Evolutionary conservation across 1,140 invertebrate genomes (phyloP).

Genomic region (Neoseiulus cucumeris): DNA sequence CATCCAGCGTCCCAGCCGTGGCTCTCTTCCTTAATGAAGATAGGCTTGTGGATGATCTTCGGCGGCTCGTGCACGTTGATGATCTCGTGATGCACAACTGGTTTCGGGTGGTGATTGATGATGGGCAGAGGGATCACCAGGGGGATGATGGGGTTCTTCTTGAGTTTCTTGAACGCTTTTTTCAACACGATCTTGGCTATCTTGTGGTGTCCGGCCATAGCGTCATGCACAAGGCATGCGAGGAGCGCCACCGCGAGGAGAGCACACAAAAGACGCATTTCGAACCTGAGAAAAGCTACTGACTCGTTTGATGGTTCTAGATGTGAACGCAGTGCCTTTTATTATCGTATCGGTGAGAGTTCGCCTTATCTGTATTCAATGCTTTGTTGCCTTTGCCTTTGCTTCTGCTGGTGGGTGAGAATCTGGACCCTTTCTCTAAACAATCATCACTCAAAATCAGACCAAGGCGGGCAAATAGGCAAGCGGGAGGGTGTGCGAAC

Average conservation of each 20-base stretch:
- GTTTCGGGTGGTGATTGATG: neutral
- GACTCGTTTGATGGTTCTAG: no score
- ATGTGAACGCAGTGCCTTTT: no score
- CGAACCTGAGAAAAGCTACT: neutral
- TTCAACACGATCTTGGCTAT: neutral
- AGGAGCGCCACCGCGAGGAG: neutral
- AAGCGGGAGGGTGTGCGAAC: no score
- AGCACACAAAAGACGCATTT: neutral
- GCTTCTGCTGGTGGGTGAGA: no score
- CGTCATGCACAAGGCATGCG: neutral
- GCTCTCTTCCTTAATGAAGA: neutral
- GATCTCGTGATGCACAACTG: conserved; percentile 4
- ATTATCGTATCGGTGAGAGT: no score
- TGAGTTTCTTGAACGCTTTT: conserved; percentile 1
- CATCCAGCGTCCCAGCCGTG: conserved; percentile 3
- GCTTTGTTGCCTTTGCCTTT: no score
- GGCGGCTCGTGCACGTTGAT: conserved; percentile 10
- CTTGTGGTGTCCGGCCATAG: conserved; percentile 1
- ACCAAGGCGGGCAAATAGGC: neutral
- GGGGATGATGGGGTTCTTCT: neutral
- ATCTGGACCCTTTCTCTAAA: conserved; percentile 7
- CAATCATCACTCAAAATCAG: conserved; percentile 10
- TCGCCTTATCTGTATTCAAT: no score
- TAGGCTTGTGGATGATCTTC: conserved; percentile 1
- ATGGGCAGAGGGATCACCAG: neutral